Evolutionary conservation across 2,113 vertebrate genomes (phyloP).

Genomic region (Ifrita kowaldi): DNA sequence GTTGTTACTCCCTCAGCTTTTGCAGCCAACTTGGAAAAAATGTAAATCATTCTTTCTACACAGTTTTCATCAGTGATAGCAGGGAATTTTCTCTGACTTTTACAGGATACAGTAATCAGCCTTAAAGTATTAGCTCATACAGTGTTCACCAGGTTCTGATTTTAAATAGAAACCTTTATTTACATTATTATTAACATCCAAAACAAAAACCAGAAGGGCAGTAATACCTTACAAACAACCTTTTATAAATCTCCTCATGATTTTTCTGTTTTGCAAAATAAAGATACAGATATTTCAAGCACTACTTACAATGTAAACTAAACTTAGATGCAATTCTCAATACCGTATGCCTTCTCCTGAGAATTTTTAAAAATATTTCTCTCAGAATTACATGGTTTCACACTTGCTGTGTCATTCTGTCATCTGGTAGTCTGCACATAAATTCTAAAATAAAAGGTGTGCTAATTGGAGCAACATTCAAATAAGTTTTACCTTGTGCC

Average conservation of each 20-base stretch:
- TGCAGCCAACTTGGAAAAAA: background rate
- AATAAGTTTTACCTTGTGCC: background rate
- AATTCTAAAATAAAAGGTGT: conserved; percentile 36
- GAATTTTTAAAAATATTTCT: conserved; percentile 73
- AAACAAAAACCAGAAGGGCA: conserved; percentile 74
- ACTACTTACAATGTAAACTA: conserved; percentile 69
- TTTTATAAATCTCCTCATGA: conserved; percentile 48
- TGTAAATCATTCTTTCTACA: background rate
- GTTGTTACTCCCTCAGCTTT: background rate
- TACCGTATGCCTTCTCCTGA: conserved; percentile 74
- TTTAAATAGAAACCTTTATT: conserved; percentile 99
- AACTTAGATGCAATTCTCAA: conserved; percentile 65
- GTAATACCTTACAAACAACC: conserved; percentile 83
- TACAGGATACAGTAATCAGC: background rate
- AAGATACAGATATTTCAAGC: conserved; percentile 56
- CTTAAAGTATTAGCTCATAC: background rate
- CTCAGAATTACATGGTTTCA: conserved; percentile 65
- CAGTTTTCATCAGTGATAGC: background rate
- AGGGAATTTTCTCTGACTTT: background rate
- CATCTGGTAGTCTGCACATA: conserved; percentile 32
- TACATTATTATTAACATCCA: conserved; percentile 92
- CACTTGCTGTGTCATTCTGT: conserved; percentile 33
- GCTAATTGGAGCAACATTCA: conserved; percentile 33
- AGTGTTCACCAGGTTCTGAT: conserved; percentile 5
- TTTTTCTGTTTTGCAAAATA: conserved; percentile 55